Conservation (phyloP, 2,888 invertebrate genomes). For the Icerya purchasi region DNA sequence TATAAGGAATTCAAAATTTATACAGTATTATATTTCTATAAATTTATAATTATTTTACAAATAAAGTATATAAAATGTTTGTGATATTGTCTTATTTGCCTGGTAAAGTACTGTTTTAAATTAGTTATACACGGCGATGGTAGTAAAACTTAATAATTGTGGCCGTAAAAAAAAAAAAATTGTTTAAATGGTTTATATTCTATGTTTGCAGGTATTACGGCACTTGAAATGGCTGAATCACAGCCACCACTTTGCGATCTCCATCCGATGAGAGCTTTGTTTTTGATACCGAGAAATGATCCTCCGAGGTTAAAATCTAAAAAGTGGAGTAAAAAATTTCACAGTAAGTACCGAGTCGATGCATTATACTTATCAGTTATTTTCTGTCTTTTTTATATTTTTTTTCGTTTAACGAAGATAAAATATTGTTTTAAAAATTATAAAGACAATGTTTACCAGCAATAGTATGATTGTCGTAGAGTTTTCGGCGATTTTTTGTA, state of each 20-base stretch:
- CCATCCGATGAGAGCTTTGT: conserved; percentile 97
- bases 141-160: no score
- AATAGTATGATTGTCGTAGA: no score
- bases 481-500: no score
- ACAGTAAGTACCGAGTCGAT: conserved; percentile 31
- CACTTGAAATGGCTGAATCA: conserved; percentile 99
- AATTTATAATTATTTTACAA: no score
- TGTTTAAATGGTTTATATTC: no score
- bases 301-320: conserved; percentile 93
- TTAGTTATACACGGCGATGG: no score
- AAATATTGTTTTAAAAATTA: background rate
- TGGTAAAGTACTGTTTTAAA: no score
- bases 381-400: background rate
- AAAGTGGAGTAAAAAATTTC: conserved; percentile 95
- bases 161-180: no score
- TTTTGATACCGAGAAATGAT: conserved; percentile 92
- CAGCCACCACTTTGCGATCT: conserved; percentile 97
- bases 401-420: background rate
- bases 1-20: no score
- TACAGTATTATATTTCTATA: no score
- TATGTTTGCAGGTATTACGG: conserved; percentile 74
- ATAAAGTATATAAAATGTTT: no score
- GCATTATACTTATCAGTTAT: background rate
- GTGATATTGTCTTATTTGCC: no score
- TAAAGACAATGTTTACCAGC: background rate